A percentile compares a stretch with the other conserved stretches of the same genome.
Evolutionary conservation across 1,140 invertebrate species (phyloP).

Genomic region (Drosophila nebulosa): DNA sequence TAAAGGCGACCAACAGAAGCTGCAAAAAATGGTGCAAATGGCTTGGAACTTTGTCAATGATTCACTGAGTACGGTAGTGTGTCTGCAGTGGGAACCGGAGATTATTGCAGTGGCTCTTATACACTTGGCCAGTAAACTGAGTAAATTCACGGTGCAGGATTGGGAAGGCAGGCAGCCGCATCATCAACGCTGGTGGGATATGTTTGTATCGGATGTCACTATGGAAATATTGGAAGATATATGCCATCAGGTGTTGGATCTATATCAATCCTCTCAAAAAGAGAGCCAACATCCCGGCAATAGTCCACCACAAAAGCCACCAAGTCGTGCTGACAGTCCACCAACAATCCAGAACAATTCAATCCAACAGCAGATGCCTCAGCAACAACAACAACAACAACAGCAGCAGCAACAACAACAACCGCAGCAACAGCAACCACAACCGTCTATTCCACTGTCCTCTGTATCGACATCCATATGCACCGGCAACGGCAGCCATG

Average conservation of each 20-base stretch:
- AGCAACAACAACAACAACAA: conserved; percentile 16
- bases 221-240: conserved; percentile 98
- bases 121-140: conserved; percentile 97
- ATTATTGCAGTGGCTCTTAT: conserved; percentile 98
- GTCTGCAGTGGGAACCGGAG: conserved; percentile 99
- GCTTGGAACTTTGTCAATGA: conserved; percentile 99
- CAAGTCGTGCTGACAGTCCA: conserved; percentile 80
- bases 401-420: conserved; percentile 8
- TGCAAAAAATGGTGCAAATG: conserved; percentile 99
- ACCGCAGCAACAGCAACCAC: conserved; percentile 11
- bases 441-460: neutral
- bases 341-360: conserved; percentile 26
- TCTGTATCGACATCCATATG: neutral
- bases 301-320: conserved; percentile 84
- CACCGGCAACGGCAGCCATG: conserved; percentile 37
- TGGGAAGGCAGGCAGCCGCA: conserved; percentile 92
- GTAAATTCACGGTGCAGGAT: conserved; percentile 96
- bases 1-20: conserved; percentile 95
- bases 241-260: conserved; percentile 95
- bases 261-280: conserved; percentile 87
- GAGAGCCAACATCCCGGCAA: conserved; percentile 81
- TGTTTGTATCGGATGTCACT: conserved; percentile 95
- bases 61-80: conserved; percentile 97
- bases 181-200: conserved; percentile 98
- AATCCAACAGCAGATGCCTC: neutral